Evolutionary conservation across 2,797 vertebrate genomes (phyloP).

Genomic region (Falco rusticolus): DNA sequence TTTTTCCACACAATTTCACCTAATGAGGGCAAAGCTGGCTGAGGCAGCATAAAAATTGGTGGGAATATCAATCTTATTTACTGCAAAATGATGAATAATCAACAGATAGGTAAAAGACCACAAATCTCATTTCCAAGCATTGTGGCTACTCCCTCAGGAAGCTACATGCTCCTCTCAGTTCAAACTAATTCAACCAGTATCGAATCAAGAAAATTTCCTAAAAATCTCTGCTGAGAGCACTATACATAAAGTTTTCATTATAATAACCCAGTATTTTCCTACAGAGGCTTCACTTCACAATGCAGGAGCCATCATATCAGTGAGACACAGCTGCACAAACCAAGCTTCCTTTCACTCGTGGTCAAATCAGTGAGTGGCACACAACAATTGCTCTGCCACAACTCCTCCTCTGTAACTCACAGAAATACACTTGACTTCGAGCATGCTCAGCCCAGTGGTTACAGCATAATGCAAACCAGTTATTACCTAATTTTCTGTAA

Average conservation of each 20-base stretch:
- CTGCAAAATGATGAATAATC: not conserved
- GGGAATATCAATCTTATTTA: not conserved
- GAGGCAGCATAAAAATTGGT: not conserved
- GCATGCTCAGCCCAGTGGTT: constrained; percentile 6
- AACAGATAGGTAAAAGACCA: not conserved
- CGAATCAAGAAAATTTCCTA: not conserved
- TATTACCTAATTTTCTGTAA: constrained; percentile 51
- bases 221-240: not conserved
- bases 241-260: not conserved
- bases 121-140: not conserved
- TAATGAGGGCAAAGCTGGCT: not conserved
- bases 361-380: not conserved
- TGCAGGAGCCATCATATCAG: not conserved
- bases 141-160: not conserved
- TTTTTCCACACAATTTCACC: not conserved
- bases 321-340: not conserved
- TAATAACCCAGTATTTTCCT: not conserved
- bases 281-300: not conserved
- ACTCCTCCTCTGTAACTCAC: not conserved
- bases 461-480: not conserved
- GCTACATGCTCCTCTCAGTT: not conserved
- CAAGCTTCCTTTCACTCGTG: not conserved
- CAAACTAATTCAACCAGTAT: not conserved
- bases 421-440: not conserved
- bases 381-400: not conserved